phyloP scores from a whole-genome alignment of 2,888 invertebrate species.

The Oithona nana region DNA sequence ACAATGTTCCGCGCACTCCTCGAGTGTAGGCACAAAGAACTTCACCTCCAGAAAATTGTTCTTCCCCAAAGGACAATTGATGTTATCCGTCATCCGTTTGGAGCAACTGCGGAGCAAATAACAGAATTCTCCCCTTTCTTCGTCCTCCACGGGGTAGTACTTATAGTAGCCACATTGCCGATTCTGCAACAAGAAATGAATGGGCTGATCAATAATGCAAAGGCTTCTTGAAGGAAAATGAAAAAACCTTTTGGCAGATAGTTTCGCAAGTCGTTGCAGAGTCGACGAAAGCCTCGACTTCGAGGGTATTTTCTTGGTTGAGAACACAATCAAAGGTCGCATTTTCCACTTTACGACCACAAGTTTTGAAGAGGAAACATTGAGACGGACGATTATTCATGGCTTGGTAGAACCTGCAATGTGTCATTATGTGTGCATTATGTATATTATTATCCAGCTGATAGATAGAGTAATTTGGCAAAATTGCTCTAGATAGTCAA shows the following conservation, averaged over 20 bases:
- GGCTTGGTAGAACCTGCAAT: background rate
- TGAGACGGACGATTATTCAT: background rate
- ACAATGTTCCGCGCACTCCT: slow-evolving; percentile 10
- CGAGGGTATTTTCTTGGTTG: slow-evolving; percentile 10
- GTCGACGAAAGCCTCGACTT: slow-evolving; percentile 4
- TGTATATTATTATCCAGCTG: no score
- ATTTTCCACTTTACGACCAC: slow-evolving; percentile 10
- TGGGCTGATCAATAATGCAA: background rate
- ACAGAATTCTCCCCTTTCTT: slow-evolving; percentile 7
- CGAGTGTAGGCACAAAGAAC: slow-evolving; percentile 8
- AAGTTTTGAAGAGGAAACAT: slow-evolving; percentile 10
- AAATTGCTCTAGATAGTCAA: no score
- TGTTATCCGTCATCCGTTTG: slow-evolving; percentile 16
- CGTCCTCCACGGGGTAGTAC: background rate
- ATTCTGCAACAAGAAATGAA: background rate
- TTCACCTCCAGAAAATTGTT: slow-evolving; percentile 17
- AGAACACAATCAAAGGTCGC: slow-evolving; percentile 3
- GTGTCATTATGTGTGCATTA: no score
- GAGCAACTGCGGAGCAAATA: slow-evolving; percentile 12
- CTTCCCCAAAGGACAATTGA: slow-evolving; percentile 5
- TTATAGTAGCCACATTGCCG: slow-evolving; percentile 11
- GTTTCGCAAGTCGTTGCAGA: background rate
- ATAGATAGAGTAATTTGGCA: background rate
- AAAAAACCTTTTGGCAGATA: background rate
- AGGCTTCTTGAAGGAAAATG: background rate